Evolutionary conservation across 2,797 vertebrate species (phyloP), one percentile per base, ranked within the genome.

Genomic region (Liasis olivaceus): DNA sequence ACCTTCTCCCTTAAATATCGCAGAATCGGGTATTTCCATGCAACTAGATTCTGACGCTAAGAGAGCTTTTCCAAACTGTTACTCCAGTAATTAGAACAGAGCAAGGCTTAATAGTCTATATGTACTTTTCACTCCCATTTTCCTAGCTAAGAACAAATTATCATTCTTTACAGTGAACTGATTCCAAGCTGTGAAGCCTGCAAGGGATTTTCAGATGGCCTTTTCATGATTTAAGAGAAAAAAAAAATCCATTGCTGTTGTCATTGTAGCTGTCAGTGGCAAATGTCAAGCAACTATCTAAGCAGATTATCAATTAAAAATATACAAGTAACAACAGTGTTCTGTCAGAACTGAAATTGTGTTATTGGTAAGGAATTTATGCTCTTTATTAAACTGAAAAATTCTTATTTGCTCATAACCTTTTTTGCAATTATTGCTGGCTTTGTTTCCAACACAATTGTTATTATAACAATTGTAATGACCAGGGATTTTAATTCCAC

Each of bases 1-100:
- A 0, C 1, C 1, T 0, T 54, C 94, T 89, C 91, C 51, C 59
- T 1, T 54, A 0, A 87, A 77, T 3, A 14, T 60, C 0, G 12
- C 0, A 31, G 3, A 0, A 93, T 31, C 20, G 8, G 59, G 12
- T 0, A 81, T 0, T 31, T 26, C 64, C 93, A 17, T 54, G 1
- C 36, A 51, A 0, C 8, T 0, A 20, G 17, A 54, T 17, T 28
- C 36, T 42, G 8, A 81, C 20, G 24, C 72, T 11, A 47, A 81
- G 9, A 47, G 0, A 42, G 9, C 47, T 81, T 47, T 81, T 5
- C 77, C 22, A 81, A 81, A 24, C 24, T 24, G 77, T 24, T 81
- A 36, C 15, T 72, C 6, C 42, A 24, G 24, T 47, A 24, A 9
- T 81, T 81, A 81, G 4, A 47, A 81, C 72, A 81, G 22, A 81